A percentile compares a stretch with the other conserved stretches of the same genome.
phyloP scores from a whole-genome alignment of 2,113 vertebrate genomes.

The Colaptes auratus region DNA sequence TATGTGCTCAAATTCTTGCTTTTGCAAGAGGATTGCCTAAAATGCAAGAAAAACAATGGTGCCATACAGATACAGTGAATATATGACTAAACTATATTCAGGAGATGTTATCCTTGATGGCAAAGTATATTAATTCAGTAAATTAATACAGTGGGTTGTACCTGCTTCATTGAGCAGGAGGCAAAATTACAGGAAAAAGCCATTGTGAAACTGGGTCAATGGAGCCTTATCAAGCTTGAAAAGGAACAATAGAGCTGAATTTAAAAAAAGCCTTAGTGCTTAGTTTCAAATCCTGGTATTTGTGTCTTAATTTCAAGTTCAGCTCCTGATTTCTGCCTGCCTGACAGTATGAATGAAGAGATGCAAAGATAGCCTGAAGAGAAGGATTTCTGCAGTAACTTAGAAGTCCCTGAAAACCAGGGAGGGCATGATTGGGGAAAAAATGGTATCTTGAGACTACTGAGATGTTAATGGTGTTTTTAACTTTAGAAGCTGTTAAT shows the following conservation, averaged over 20 bases:
- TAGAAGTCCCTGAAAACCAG: background rate
- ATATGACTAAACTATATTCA: background rate
- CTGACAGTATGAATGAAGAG: background rate
- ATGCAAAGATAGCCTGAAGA: background rate
- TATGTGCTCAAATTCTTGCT: background rate
- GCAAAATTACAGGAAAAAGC: constrained; percentile 11
- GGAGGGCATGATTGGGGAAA: background rate
- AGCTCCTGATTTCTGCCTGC: background rate
- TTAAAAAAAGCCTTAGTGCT: background rate
- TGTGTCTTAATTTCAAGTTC: background rate
- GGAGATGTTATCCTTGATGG: background rate
- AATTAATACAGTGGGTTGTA: background rate
- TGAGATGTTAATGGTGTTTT: background rate
- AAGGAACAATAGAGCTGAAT: background rate
- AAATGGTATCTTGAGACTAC: background rate
- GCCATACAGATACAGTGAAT: background rate
- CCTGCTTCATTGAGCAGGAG: background rate
- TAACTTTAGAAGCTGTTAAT: background rate
- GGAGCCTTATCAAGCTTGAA: constrained; percentile 16
- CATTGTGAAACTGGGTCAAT: background rate
- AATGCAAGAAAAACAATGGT: background rate
- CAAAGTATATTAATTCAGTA: background rate
- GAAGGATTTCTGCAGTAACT: background rate
- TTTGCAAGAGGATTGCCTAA: background rate
- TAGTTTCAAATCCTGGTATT: background rate